Evolutionary conservation across 92 coral and sea anemone genomes (phyloP), one percentile per base, ranked within the genome.

Genomic region (Porites evermanni): DNA sequence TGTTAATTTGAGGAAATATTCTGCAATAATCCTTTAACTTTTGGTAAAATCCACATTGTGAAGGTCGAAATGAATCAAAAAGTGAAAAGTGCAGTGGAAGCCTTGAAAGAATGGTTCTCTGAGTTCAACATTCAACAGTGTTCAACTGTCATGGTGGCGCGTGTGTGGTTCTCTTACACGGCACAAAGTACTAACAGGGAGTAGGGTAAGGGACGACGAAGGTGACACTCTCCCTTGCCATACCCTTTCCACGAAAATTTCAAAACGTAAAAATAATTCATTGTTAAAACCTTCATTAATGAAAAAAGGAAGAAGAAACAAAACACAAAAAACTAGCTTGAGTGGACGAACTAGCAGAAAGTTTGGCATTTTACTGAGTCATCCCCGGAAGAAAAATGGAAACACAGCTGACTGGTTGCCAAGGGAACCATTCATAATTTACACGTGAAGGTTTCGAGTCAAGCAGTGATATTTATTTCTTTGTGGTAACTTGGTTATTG

Each of bases 391-490:
- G 23, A 32, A 14, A 12, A 10, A 67, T 29, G 21, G 23, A 23
- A 70, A 58, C 74, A 81, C 85, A 47, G 82, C 79, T 76, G 78
- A 76, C 10, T 14, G 58, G 94, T 94, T 70, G 90, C 86, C 88
- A 90, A 87, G 91, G 94, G 84, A 86, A 94, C 95, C 63, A 63
- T 78, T 83, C 89, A 88, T 88, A 84, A 89, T 90, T 89, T 93
- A 94, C 98, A 92, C 94, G 92, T 88, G 94, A 90, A 84, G 77
- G 54, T 21, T 63, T 74, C 67, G 26, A 76, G 67, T 82, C 79
- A 72, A 74, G 79, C 72, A 7, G 75, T 65, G 56, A 80, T 70
- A 71, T 83, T 72, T 81, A 12, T 69, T 23, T 21, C 85, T 69
- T 53, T 61, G 53, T n/a, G 86, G 79, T 72, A 18, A 82, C 86